A percentile compares a stretch with the other conserved stretches of the same genome.
Conservation (phyloP, 2,113 vertebrate species). For the Colaptes auratus region DNA sequence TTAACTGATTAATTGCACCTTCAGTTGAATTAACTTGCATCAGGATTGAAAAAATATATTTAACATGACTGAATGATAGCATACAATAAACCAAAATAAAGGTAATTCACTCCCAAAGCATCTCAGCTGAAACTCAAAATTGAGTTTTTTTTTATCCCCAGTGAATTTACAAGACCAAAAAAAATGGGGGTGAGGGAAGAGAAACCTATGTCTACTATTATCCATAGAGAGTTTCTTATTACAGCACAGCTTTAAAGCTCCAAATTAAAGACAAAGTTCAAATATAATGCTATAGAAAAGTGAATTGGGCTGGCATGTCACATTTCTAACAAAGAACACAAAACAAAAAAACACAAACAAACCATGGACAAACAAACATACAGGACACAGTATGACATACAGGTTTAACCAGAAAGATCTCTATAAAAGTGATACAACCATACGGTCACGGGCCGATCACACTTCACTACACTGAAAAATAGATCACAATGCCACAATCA, state of each 20-base stretch:
- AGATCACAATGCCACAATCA: not conserved
- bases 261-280: not conserved
- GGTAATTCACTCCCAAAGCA: not conserved
- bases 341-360: too few relatives aligned
- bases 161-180: not conserved
- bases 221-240: too few relatives aligned
- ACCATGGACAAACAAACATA: not conserved
- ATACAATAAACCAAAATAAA: not conserved
- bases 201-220: not conserved
- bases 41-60: not conserved
- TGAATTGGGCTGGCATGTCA: not conserved
- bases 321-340: rapidly evolving
- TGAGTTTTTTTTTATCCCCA: not conserved
- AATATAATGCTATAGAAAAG: not conserved
- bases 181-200: rapidly evolving
- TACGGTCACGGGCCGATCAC: not conserved
- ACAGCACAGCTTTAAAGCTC: not conserved
- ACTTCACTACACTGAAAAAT: not conserved
- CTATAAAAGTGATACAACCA: not conserved
- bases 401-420: not conserved
- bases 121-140: not conserved
- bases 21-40: not conserved
- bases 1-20: not conserved
- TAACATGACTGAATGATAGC: not conserved
- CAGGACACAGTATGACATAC: not conserved